Conservation (phyloP, 2,113 vertebrate species). For the Noturus placidus region DNA sequence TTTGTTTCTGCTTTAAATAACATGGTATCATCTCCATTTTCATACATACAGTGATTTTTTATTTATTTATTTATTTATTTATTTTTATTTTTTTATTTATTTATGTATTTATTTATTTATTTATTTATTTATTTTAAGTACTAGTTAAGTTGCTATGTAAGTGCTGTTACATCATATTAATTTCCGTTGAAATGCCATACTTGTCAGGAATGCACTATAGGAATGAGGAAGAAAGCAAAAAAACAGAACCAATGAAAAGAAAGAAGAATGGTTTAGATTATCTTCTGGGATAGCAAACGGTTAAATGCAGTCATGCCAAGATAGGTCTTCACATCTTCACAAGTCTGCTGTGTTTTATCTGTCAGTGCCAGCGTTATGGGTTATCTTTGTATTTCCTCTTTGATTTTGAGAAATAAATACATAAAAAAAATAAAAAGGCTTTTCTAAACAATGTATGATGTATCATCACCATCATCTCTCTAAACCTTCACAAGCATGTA, state of each 20-base stretch:
- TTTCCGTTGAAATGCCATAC: not conserved
- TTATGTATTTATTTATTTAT: not conserved
- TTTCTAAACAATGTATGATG: not conserved
- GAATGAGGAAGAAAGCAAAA: conserved; percentile 1
- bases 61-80: not conserved
- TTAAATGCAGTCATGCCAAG: conserved; percentile 20
- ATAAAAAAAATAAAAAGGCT: not conserved
- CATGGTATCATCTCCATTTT: not conserved
- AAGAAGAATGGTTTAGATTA: conserved; percentile 7
- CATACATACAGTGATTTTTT: not conserved
- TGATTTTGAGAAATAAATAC: conserved; percentile 22
- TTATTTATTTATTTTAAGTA: not conserved
- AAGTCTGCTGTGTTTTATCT: not conserved
- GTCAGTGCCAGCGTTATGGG: not conserved
- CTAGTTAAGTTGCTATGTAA: not conserved
- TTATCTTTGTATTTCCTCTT: conserved; percentile 15
- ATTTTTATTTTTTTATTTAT: not conserved
- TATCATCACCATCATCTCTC: conserved; percentile 33
- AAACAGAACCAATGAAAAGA: not conserved
- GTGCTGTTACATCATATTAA: not conserved
- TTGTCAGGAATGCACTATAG: conserved; percentile 6
- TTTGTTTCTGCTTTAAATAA: not conserved
- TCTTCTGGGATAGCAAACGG: conserved; percentile 42
- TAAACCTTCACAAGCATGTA: conserved; percentile 46
- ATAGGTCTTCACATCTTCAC: conserved; percentile 33